These are phyloP conservation scores for Otocyon megalotis DNA, from an alignment of 2,113 vertebrate species.

Conservation along the genomic window DNA sequence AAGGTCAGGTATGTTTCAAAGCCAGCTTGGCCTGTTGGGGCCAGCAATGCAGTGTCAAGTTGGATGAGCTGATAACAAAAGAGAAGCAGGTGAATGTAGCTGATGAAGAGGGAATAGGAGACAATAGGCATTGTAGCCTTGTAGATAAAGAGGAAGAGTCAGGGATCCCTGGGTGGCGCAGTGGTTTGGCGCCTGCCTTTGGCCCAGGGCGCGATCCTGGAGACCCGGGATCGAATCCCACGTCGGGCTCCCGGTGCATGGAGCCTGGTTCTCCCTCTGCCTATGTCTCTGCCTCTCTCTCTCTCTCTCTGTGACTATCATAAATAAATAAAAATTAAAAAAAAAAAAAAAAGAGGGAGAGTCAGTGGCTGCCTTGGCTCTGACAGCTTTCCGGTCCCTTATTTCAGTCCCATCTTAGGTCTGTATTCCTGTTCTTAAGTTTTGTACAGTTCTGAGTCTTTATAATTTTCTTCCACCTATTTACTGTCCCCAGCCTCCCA, in stretches of 20 bases:
- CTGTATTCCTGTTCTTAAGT: conserved; percentile 1
- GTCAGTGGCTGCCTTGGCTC: not conserved
- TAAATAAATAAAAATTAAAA: no score
- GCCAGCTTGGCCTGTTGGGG: not conserved
- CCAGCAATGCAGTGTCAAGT: not conserved
- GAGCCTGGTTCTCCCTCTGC: no score
- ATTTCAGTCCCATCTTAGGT: not conserved
- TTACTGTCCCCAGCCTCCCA: not conserved
- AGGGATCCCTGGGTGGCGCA: no score
- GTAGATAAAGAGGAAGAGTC: conserved; percentile 8
- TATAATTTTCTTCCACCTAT: not conserved
- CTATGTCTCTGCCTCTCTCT: no score
- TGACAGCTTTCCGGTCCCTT: not conserved
- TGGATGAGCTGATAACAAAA: not conserved
- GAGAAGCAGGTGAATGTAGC: not conserved
- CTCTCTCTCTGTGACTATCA: no score
- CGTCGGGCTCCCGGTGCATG: no score
- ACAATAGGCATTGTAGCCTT: not conserved
- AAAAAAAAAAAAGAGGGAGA: conserved; percentile 31
- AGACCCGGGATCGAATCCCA: no score
- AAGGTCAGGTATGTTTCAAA: not conserved
- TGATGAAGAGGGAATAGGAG: not conserved
- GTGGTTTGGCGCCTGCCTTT: no score
- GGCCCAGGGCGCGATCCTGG: no score
- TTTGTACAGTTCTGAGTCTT: conserved; percentile 30